Conservation (phyloP, 2,113 vertebrate genomes). For the Coptodon rendalli region DNA sequence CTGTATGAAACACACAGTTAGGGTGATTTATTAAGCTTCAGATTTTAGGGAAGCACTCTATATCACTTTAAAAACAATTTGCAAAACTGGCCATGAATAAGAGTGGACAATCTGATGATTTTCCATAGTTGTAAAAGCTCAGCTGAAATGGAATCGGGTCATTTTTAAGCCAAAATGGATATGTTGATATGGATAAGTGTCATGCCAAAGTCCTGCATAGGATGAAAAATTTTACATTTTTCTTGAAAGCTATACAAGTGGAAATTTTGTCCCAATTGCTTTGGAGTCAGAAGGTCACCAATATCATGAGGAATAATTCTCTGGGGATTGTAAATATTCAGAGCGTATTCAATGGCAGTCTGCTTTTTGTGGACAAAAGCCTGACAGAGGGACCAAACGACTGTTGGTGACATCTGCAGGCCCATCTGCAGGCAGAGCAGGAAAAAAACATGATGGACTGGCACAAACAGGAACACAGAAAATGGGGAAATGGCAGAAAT, state of each 20-base stretch:
- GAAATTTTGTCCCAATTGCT: background rate
- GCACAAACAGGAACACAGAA: background rate
- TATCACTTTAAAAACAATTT: background rate
- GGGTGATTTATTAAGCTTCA: background rate
- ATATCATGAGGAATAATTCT: background rate
- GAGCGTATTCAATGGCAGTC: constrained; percentile 19
- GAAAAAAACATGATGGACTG: background rate
- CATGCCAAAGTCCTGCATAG: background rate
- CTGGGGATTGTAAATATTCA: constrained; percentile 24
- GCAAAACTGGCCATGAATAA: background rate
- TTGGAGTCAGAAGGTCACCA: background rate
- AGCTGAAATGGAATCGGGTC: background rate
- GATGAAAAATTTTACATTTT: background rate
- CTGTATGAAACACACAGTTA: background rate
- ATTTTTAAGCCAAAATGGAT: background rate
- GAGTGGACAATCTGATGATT: background rate
- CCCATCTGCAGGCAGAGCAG: constrained; percentile 8
- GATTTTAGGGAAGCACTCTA: background rate
- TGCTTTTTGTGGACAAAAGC: constrained; percentile 14
- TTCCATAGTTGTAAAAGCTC: background rate
- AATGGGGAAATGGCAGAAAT: background rate
- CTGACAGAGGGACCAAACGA: constrained; percentile 27
- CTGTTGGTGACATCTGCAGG: constrained; percentile 35
- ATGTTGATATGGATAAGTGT: background rate
- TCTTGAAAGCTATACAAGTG: background rate